Evolutionary conservation across 2,797 vertebrate genomes (phyloP).

Genomic region (Poecilia gillii): DNA sequence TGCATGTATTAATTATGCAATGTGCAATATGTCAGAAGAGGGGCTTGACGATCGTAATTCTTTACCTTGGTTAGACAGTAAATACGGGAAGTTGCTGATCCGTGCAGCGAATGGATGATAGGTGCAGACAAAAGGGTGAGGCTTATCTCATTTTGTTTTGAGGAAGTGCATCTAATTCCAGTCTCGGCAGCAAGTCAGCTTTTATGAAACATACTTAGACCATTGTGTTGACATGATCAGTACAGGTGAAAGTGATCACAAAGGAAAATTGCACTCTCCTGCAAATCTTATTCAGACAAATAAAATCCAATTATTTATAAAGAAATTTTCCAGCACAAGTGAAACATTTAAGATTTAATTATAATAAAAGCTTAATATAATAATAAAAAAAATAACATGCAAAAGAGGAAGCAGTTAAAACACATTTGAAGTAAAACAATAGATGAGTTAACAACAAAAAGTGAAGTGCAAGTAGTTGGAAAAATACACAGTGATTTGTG

Average conservation of each 20-base stretch:
- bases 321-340: not conserved
- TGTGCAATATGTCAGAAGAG: not conserved
- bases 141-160: constrained; percentile 4
- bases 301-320: not conserved
- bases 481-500: not conserved
- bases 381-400: not conserved
- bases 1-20: constrained; percentile 8
- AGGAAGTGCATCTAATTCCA: constrained; percentile 19
- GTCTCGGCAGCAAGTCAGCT: constrained; percentile 25
- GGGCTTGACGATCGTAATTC: not conserved
- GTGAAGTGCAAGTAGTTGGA: not conserved
- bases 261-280: not conserved
- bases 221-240: constrained; percentile 27
- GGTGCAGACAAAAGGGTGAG: constrained; percentile 21
- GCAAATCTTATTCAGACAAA: not conserved
- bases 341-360: not conserved
- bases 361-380: not conserved
- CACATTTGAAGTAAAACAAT: not conserved
- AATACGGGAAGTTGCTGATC: constrained; percentile 19
- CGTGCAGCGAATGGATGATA: constrained; percentile 7
- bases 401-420: not conserved
- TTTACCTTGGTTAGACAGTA: not conserved
- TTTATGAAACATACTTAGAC: constrained; percentile 12
- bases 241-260: constrained; percentile 2
- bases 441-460: not conserved